phyloP scores from a whole-genome alignment of 2,797 vertebrate species.

The Hypotaenidia philippensis region DNA sequence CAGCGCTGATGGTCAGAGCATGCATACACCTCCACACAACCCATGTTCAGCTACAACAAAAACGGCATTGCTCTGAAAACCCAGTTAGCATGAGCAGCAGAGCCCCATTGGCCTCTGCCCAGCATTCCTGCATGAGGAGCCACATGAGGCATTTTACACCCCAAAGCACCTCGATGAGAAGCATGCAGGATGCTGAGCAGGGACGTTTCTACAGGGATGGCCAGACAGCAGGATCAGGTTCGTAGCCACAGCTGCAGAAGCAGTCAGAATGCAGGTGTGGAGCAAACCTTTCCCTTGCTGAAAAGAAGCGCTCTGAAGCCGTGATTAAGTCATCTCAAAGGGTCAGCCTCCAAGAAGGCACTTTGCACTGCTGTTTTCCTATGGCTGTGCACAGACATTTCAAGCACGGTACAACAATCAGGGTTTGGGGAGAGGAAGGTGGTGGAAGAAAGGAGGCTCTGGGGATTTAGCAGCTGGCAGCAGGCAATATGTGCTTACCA shows the following conservation, averaged over 20 bases:
- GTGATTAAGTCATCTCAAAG: neutral
- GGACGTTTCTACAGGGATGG: rapidly evolving
- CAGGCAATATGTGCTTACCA: neutral
- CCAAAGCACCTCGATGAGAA: neutral
- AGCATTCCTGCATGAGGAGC: rapidly evolving
- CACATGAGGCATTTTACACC: neutral
- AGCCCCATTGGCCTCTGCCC: neutral
- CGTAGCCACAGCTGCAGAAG: neutral
- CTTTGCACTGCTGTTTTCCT: neutral
- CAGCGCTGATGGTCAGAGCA: rapidly evolving
- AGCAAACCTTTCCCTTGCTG: neutral
- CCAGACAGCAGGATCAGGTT: neutral
- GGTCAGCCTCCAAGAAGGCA: neutral
- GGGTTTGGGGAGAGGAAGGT: neutral
- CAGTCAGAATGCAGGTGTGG: rapidly evolving
- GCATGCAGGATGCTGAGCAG: rapidly evolving
- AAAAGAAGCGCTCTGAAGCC: neutral
- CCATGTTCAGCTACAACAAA: neutral
- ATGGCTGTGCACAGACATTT: neutral
- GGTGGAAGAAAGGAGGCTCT: neutral
- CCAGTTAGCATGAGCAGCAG: neutral
- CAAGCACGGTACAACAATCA: rapidly evolving
- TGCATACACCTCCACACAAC: neutral
- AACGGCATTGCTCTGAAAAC: neutral
- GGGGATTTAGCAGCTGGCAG: neutral